Base-by-base conservation (phyloP, 1,140 invertebrate genomes). In the Trialeurodes vaporariorum region DNA sequence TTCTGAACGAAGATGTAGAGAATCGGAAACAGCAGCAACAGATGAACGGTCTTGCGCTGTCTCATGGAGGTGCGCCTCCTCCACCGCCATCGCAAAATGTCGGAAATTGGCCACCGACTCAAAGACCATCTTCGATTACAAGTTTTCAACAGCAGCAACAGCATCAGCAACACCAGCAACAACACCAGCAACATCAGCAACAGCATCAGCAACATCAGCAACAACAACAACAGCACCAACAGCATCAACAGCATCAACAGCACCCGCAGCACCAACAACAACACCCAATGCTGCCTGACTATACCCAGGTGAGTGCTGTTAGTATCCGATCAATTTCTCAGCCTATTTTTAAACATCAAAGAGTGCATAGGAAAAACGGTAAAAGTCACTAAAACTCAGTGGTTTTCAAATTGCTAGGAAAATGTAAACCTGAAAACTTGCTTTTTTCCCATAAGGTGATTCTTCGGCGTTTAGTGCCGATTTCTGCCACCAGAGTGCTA, bases 1-100 rank as follows among this genome's bases (percentile, higher is more conserved):
- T 92, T 23, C 77, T 96, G 2, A 94, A 94, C 76, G 92, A 94
- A 75, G 90, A 93, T 76, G 84, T 87, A 68, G 82, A 84, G 67
- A 82, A 82, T 68, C 78, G 83, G 27, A 81, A 77, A 64, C 79
- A 78, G 63, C 78, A 79, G 59, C 74, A 75, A 60, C 75, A 78
- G 67, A 76, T 76, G 17, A 73, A 58, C 66, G 72, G 69, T 65
- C 22, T 64, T 58, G 12, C 11, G 66, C 21, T 65, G 59, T 17
- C 2, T 22, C 64, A 21, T 27, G 27, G 25, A 5, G 27, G 25
- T 2, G 22, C 59, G 11, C 64, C 26, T 21, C 68, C 68, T 26
- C 40, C 61, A 26, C n/a, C 60, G 22, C 2, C 61, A 11, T 64
- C 27, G 27, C 24, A 2, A 25, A 25, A 22, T 27, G 23, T 25